Conservation (phyloP, 1,140 invertebrate genomes). For the Meloidogyne chitwoodi region DNA sequence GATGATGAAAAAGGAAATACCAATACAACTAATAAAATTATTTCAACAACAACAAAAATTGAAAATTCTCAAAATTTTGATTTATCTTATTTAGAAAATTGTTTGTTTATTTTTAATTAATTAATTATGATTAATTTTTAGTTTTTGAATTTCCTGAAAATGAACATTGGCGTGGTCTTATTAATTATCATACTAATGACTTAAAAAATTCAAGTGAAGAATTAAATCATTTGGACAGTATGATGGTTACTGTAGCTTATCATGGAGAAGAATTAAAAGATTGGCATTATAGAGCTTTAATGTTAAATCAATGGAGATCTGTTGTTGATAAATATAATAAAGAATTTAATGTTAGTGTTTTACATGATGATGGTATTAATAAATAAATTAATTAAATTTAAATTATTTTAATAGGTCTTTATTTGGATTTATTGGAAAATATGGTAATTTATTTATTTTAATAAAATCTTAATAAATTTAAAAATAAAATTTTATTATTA, state of each 20-base stretch:
- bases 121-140: background rate
- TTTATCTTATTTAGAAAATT: constrained; percentile 9
- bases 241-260: constrained; percentile 45
- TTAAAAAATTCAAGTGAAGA: background rate
- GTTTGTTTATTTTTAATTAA: background rate
- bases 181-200: constrained; percentile 39
- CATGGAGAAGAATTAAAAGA: constrained; percentile 47
- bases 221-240: constrained; percentile 5
- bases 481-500: background rate
- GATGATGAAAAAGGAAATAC: background rate
- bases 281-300: constrained; percentile 45
- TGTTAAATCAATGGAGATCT: constrained; percentile 46
- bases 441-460: constrained; percentile 35
- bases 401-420: constrained; percentile 23
- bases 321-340: constrained; percentile 55
- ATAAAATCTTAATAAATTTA: too few species aligned
- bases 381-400: background rate
- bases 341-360: constrained; percentile 52
- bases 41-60: background rate
- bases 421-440: constrained; percentile 61
- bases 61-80: constrained; percentile 8
- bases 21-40: background rate
- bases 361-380: constrained; percentile 47
- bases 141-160: constrained; percentile 57
- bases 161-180: constrained; percentile 50